These are phyloP conservation scores for Thermophis baileyi DNA, from an alignment of 2,113 vertebrate genomes.

Conservation along the genomic window DNA sequence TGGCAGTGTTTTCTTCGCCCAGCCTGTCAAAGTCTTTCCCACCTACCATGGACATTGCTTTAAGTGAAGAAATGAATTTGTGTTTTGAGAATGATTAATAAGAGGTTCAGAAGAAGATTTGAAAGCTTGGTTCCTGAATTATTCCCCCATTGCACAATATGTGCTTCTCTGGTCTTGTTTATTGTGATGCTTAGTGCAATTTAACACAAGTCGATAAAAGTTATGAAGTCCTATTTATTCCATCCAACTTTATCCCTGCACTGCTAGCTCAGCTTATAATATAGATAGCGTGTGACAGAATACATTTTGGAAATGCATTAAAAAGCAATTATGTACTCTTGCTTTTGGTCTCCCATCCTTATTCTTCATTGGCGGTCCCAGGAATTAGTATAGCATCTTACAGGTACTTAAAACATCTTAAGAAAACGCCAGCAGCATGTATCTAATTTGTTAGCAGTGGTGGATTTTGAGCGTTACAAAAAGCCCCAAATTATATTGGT, in stretches of 20 bases:
- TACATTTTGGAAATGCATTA: constrained; percentile 69
- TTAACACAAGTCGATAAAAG: constrained; percentile 60
- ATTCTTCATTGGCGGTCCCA: constrained; percentile 53
- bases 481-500: constrained; percentile 41
- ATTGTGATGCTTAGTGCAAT: constrained; percentile 31
- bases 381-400: constrained; percentile 69
- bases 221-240: constrained; percentile 63
- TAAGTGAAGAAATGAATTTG: constrained; percentile 54
- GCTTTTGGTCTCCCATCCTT: constrained; percentile 57
- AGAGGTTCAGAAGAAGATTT: constrained; percentile 48
- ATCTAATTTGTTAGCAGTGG: constrained; percentile 57
- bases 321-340: constrained; percentile 72
- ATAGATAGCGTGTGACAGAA: constrained; percentile 59
- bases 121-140: constrained; percentile 45
- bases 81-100: constrained; percentile 52
- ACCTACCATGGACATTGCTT: constrained; percentile 22
- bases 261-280: constrained; percentile 52
- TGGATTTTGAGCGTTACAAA: constrained; percentile 51
- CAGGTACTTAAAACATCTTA: constrained; percentile 61
- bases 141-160: constrained; percentile 39
- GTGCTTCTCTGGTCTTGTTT: constrained; percentile 46
- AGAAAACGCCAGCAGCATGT: constrained; percentile 57
- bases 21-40: neutral
- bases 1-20: neutral
- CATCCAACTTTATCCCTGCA: constrained; percentile 44